phyloP scores from a whole-genome alignment of 2,113 vertebrate species.

The Hippocampus guttulatus region DNA sequence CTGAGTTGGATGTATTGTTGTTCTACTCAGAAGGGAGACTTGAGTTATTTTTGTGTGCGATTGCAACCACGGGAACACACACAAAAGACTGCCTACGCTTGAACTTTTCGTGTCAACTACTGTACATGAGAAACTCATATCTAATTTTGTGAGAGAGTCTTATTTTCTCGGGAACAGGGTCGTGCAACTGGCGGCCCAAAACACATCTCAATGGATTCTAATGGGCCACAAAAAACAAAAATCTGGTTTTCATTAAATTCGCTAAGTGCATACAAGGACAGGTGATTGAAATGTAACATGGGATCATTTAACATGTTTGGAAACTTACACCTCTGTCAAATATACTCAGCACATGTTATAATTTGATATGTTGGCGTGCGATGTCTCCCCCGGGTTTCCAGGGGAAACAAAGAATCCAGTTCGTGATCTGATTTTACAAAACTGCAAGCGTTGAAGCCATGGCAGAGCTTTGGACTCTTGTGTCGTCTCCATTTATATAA shows the following conservation, averaged over 20 bases:
- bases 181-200: too few species aligned
- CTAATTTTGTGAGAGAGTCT: background rate
- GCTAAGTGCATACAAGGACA: background rate
- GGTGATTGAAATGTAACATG: background rate
- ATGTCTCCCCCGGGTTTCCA: background rate
- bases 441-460: background rate
- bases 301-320: background rate
- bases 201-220: too few species aligned
- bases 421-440: background rate
- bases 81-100: constrained; percentile 12
- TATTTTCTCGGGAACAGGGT: background rate
- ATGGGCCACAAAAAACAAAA: background rate
- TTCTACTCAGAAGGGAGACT: background rate
- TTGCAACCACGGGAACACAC: constrained; percentile 19
- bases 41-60: constrained; percentile 5
- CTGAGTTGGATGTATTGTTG: background rate
- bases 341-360: background rate
- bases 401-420: background rate
- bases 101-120: background rate
- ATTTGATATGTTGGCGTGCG: background rate
- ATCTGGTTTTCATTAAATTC: background rate
- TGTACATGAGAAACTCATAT: background rate
- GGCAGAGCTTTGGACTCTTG: background rate
- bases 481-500: background rate
- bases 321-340: background rate